phyloP scores from a whole-genome alignment of 2,797 vertebrate species.

The Pantherophis alleghaniensis region DNA sequence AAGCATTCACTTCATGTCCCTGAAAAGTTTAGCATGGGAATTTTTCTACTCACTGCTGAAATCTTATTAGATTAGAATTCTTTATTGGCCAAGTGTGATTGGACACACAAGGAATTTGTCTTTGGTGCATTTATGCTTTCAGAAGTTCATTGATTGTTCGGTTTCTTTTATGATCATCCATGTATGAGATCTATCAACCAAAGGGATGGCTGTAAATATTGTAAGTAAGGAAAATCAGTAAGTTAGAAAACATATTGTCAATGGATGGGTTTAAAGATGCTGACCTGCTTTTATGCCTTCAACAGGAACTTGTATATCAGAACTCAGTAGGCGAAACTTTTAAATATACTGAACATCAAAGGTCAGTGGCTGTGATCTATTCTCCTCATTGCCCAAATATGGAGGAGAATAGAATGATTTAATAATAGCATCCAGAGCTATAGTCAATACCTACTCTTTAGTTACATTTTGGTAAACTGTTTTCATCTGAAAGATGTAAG shows the following conservation, averaged over 20 bases:
- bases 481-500: not conserved
- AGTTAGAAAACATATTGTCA: not conserved
- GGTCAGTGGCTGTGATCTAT: not conserved
- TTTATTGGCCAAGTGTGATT: too few species aligned
- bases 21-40: not conserved
- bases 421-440: not conserved
- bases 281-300: not conserved
- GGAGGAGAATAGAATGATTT: not conserved
- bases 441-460: not conserved
- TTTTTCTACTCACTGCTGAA: not conserved
- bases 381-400: not conserved
- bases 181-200: not conserved
- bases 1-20: not conserved
- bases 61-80: too few species aligned
- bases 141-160: not conserved
- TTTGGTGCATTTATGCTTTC: not conserved
- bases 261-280: not conserved
- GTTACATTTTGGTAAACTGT: not conserved
- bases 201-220: not conserved
- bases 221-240: not conserved
- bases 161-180: not conserved
- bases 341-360: not conserved
- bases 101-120: too few species aligned
- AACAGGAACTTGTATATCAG: not conserved
- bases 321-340: not conserved